phyloP scores from a whole-genome alignment of 2,888 invertebrate species.

The Drosophila aldrichi region DNA sequence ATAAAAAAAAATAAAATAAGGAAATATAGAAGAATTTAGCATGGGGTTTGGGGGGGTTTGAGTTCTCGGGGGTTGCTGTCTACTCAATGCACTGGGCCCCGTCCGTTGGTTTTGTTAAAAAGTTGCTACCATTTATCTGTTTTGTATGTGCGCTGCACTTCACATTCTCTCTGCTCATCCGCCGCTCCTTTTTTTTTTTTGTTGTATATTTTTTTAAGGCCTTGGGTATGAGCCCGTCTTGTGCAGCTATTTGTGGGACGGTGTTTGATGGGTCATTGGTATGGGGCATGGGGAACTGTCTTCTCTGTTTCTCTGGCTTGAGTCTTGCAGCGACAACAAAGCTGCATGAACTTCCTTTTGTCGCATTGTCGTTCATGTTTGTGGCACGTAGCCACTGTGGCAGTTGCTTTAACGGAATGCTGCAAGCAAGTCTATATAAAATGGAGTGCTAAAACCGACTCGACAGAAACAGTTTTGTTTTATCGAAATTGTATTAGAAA shows the following conservation, averaged over 20 bases:
- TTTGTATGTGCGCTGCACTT: conserved; percentile 60
- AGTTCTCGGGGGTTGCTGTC: conserved; percentile 30
- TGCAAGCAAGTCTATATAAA: conserved; percentile 25
- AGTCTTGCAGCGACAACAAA: conserved; percentile 26
- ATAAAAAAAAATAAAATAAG: background rate
- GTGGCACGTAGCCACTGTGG: conserved; percentile 51
- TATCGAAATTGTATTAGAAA: conserved; percentile 44
- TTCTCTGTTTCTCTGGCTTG: conserved; percentile 29
- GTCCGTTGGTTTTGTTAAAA: conserved; percentile 71
- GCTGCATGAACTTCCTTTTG: conserved; percentile 66
- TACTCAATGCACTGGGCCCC: conserved; percentile 63
- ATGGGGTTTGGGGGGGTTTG: background rate
- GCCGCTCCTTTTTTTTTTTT: background rate
- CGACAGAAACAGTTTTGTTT: conserved; percentile 33
- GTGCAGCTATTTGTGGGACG: conserved; percentile 37
- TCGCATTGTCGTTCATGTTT: conserved; percentile 50
- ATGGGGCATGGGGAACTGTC: conserved; percentile 12
- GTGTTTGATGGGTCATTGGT: conserved; percentile 32
- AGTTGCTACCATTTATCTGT: conserved; percentile 77
- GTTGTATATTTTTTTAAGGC: conserved; percentile 14
- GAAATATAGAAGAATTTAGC: background rate
- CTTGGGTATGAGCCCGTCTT: conserved; percentile 45
- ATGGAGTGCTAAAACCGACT: conserved; percentile 13
- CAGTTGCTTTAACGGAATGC: conserved; percentile 49
- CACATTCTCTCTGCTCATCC: conserved; percentile 46